Evolutionary conservation across 2,797 vertebrate species (phyloP).

Genomic region (Myripristis jacobus): DNA sequence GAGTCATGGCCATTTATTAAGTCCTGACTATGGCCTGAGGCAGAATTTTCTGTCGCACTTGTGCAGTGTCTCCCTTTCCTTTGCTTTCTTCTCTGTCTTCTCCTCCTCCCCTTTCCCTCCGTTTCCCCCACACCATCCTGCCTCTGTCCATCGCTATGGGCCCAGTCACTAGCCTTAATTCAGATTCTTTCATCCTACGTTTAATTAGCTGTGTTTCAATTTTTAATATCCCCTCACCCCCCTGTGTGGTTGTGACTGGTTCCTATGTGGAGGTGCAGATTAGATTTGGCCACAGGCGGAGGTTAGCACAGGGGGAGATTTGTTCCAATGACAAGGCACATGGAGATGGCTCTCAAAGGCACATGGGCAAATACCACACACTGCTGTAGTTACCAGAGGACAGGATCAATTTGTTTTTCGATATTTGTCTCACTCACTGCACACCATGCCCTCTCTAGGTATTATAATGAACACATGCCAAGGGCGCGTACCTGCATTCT

Average conservation of each 20-base stretch:
- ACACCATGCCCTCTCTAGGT: conserved; percentile 8
- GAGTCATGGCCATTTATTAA: conserved; percentile 29
- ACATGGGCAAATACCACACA: conserved; percentile 26
- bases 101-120: background rate
- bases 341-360: conserved; percentile 47
- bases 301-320: conserved; percentile 46
- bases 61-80: background rate
- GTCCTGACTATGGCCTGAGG: conserved; percentile 43
- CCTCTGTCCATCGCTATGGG: conserved; percentile 28
- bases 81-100: background rate
- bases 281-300: conserved; percentile 55
- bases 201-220: conserved; percentile 74
- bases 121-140: background rate
- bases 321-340: conserved; percentile 38
- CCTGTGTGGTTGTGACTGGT: conserved; percentile 39
- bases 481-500: background rate
- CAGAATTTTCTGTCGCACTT: conserved; percentile 15
- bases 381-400: conserved; percentile 15
- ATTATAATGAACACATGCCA: conserved; percentile 33
- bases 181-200: conserved; percentile 40
- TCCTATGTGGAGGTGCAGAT: conserved; percentile 63
- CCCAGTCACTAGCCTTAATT: conserved; percentile 35
- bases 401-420: conserved; percentile 23
- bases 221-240: conserved; percentile 67
- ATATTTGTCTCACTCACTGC: conserved; percentile 29